phyloP scores from a whole-genome alignment of 2,888 invertebrate genomes.

The Perizoma affinitatum region DNA sequence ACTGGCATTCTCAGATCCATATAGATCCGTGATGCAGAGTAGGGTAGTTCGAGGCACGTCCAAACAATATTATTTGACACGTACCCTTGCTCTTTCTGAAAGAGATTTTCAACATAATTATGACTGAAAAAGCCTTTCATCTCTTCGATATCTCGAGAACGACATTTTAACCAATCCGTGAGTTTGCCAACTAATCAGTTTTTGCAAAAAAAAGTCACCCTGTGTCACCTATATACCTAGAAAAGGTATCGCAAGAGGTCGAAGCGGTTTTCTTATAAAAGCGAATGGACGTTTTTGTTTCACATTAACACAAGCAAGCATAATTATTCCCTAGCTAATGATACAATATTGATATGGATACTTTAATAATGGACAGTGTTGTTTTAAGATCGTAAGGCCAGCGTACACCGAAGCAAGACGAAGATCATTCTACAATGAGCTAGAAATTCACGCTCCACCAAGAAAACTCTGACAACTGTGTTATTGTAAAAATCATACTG shows the following conservation, averaged over 20 bases:
- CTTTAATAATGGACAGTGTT: conserved; percentile 33
- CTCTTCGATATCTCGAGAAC: too few relatives aligned
- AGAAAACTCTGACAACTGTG: background rate
- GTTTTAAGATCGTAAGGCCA: conserved; percentile 6
- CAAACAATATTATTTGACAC: too few relatives aligned
- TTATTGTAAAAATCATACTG: too few relatives aligned
- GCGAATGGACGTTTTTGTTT: conserved; percentile 50
- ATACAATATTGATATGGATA: conserved; percentile 37
- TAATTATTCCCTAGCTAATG: conserved; percentile 19
- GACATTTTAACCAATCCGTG: too few relatives aligned
- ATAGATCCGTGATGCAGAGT: too few relatives aligned
- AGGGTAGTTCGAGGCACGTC: too few relatives aligned
- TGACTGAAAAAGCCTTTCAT: too few relatives aligned
- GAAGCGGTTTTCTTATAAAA: conserved; percentile 47
- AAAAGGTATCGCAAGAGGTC: conserved; percentile 40
- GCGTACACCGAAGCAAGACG: conserved; percentile 8
- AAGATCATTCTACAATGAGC: background rate
- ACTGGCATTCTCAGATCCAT: too few relatives aligned
- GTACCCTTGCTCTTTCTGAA: too few relatives aligned
- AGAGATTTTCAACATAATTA: too few relatives aligned
- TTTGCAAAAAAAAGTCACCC: too few relatives aligned
- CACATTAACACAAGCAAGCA: conserved; percentile 23
- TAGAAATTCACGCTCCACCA: background rate
- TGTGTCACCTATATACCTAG: background rate
- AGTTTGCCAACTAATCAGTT: too few relatives aligned